Evolutionary conservation across 2,888 invertebrate species (phyloP).

Genomic region (Argynnis bischoffii): DNA sequence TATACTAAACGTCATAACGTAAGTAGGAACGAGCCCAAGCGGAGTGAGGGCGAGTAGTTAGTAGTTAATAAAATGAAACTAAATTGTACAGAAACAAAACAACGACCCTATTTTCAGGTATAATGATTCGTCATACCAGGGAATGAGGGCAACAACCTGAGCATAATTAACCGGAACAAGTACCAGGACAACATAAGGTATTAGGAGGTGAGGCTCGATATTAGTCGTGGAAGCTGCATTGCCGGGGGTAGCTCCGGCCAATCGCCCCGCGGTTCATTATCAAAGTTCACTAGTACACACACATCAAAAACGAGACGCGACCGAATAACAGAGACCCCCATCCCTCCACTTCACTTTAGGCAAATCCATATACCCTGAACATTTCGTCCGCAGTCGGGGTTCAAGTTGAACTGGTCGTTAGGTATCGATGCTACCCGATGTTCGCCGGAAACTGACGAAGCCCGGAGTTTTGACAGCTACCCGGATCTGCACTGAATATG

Average conservation of each 20-base stretch:
- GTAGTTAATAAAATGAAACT: background rate
- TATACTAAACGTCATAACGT: too few species aligned
- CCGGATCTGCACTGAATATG: slow-evolving; percentile 69
- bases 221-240: slow-evolving; percentile 54
- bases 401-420: slow-evolving; percentile 52
- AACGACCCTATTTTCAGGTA: background rate
- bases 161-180: slow-evolving; percentile 34
- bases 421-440: slow-evolving; percentile 63
- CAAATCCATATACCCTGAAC: slow-evolving; percentile 33
- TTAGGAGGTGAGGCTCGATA: slow-evolving; percentile 36
- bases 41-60: too few species aligned
- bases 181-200: slow-evolving; percentile 41
- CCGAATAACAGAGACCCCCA: slow-evolving; percentile 52
- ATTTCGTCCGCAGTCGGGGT: slow-evolving; percentile 47
- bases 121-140: slow-evolving; percentile 22
- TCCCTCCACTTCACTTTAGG: slow-evolving; percentile 41
- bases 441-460: slow-evolving; percentile 63
- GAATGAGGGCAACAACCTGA: slow-evolving; percentile 30
- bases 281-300: slow-evolving; percentile 80
- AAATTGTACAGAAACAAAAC: background rate
- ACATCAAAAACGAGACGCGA: slow-evolving; percentile 50
- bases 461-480: slow-evolving; percentile 67
- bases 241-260: slow-evolving; percentile 57
- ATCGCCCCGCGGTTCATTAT: slow-evolving; percentile 77
- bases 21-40: too few species aligned